Percentiles rank a stretch among this genome's conserved stretches.
Conservation (phyloP, 2,113 vertebrate genomes). For the Tragelaphus buxtoni region DNA sequence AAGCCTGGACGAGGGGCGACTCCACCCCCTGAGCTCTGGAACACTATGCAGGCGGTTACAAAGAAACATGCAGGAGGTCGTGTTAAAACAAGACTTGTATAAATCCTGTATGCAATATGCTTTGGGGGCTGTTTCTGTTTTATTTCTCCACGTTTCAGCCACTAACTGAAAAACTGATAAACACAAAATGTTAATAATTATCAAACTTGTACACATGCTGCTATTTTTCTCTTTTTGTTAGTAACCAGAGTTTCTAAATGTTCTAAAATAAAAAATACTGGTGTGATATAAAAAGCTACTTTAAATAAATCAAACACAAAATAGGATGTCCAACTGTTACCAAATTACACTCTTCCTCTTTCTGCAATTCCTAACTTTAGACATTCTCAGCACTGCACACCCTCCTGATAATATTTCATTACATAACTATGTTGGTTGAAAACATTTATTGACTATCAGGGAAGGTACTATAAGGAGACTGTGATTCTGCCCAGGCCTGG, state of each 20-base stretch:
- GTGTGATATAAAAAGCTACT: neutral
- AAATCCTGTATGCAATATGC: neutral
- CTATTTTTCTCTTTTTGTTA: neutral
- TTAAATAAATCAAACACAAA: neutral
- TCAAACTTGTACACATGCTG: neutral
- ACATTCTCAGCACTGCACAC: neutral
- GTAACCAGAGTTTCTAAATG: neutral
- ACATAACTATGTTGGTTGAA: neutral
- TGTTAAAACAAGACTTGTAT: neutral
- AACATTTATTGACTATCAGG: neutral
- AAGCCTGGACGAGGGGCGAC: rapidly evolving
- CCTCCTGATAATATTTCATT: neutral
- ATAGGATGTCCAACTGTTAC: neutral
- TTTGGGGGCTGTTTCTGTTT: neutral
- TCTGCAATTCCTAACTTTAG: neutral
- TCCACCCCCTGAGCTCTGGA: neutral
- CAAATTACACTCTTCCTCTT: neutral
- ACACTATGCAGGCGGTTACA: neutral
- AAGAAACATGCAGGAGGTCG: neutral
- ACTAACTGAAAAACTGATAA: neutral
- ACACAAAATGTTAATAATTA: neutral
- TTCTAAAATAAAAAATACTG: neutral
- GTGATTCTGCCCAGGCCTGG: neutral
- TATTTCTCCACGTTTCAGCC: neutral
- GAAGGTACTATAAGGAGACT: neutral